phyloP scores from a whole-genome alignment of 2,113 vertebrate species.

The Semicossyphus pulcher region DNA sequence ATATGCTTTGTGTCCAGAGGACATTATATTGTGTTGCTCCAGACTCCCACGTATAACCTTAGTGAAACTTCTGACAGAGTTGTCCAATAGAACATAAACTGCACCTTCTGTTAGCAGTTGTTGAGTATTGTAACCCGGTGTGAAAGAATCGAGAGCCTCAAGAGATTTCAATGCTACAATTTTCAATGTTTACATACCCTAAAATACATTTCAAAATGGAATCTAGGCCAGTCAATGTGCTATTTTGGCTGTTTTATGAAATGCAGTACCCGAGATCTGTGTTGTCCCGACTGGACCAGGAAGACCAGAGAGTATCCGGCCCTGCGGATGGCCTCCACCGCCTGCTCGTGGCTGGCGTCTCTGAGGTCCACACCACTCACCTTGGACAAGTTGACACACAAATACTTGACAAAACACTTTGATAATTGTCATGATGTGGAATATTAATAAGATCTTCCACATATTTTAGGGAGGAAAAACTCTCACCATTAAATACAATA shows the following conservation, averaged over 20 bases:
- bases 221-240: neutral
- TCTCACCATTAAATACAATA: too few relatives aligned
- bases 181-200: neutral
- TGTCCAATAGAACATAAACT: neutral
- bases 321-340: slow-evolving; percentile 95
- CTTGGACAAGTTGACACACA: slow-evolving; percentile 73
- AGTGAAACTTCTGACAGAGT: slow-evolving; percentile 20
- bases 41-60: slow-evolving; percentile 19
- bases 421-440: too few relatives aligned
- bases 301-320: slow-evolving; percentile 92
- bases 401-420: neutral
- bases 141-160: neutral
- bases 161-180: neutral
- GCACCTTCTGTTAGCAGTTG: neutral
- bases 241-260: neutral
- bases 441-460: too few relatives aligned
- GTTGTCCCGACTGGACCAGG: slow-evolving; percentile 91
- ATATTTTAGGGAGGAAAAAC: too few relatives aligned
- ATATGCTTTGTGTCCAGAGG: slow-evolving; percentile 21
- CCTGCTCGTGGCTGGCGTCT: slow-evolving; percentile 96
- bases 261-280: slow-evolving; percentile 87
- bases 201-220: neutral
- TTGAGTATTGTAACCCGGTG: slow-evolving; percentile 10
- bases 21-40: slow-evolving; percentile 21
- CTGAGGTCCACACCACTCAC: slow-evolving; percentile 94